phyloP scores from a whole-genome alignment of 1,140 invertebrate genomes.

The Archegozetes longisetosus region DNA sequence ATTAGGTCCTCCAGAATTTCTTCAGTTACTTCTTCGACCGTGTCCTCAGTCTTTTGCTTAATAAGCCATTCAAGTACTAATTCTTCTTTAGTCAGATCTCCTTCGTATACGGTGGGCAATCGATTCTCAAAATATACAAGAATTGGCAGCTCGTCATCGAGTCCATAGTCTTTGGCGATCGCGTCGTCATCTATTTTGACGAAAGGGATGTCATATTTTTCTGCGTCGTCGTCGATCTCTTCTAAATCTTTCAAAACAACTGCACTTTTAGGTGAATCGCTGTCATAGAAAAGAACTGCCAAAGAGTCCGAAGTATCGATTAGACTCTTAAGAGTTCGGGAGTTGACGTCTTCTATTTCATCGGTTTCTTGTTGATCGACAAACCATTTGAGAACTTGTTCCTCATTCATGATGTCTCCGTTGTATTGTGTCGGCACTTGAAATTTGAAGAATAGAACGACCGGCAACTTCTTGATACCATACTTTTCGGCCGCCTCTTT shows the following conservation, averaged over 20 bases:
- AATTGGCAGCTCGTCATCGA: conserved; percentile 24
- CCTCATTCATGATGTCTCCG: conserved; percentile 70
- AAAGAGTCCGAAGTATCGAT: conserved; percentile 84
- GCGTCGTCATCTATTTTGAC: conserved; percentile 27
- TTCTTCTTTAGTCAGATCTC: conserved; percentile 75
- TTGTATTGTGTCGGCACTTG: conserved; percentile 23
- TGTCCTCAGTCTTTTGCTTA: conserved; percentile 72
- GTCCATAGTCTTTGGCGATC: conserved; percentile 24
- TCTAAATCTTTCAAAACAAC: conserved; percentile 27
- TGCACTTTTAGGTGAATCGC: conserved; percentile 23
- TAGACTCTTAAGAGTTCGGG: conserved; percentile 68
- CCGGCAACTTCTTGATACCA: conserved; percentile 23
- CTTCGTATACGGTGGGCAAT: conserved; percentile 24
- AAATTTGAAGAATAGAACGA: conserved; percentile 26
- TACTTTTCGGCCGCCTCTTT: conserved; percentile 24
- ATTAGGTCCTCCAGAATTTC: conserved; percentile 25
- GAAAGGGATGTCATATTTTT: conserved; percentile 24
- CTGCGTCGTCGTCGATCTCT: conserved; percentile 27
- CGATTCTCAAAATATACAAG: conserved; percentile 26
- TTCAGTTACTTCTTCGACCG: conserved; percentile 64
- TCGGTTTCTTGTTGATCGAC: conserved; percentile 75
- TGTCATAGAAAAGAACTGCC: conserved; percentile 45
- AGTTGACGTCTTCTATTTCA: conserved; percentile 85
- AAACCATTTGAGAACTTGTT: conserved; percentile 76
- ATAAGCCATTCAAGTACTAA: conserved; percentile 77